phyloP scores from a whole-genome alignment of 1,140 invertebrate genomes.

The Rhopalosiphum padi region DNA sequence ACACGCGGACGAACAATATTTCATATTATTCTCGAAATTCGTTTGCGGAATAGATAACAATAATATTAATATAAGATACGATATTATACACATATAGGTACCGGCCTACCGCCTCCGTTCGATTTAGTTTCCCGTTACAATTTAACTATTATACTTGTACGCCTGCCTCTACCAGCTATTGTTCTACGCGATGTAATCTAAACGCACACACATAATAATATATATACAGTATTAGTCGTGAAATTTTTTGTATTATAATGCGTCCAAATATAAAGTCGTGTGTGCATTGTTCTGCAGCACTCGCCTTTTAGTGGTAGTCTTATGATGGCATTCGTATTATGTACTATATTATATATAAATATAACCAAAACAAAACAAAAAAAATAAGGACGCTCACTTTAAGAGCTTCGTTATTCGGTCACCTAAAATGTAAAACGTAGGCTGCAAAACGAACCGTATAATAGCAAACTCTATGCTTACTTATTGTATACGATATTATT shows the following conservation, averaged over 20 bases:
- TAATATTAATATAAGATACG: background rate
- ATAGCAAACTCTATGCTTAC: background rate
- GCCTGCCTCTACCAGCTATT: background rate
- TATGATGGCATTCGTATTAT: background rate
- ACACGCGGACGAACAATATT: background rate
- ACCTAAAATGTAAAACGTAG: background rate
- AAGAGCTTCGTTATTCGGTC: background rate
- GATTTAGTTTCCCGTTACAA: background rate
- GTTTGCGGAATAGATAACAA: background rate
- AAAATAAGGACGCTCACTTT: background rate
- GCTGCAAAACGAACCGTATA: background rate
- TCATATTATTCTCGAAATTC: background rate
- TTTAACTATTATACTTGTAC: background rate
- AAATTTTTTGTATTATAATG: background rate
- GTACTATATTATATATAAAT: background rate
- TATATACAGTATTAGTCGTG: background rate
- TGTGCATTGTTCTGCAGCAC: background rate
- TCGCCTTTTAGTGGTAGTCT: background rate
- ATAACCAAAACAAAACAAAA: background rate
- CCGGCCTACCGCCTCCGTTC: background rate
- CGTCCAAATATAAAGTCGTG: background rate
- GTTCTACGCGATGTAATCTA: background rate
- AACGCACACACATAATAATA: background rate
- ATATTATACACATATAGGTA: background rate
- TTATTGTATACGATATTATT: background rate